Evolutionary conservation across 2,888 invertebrate species (phyloP).

Genomic region (Serripes groenlandicus): DNA sequence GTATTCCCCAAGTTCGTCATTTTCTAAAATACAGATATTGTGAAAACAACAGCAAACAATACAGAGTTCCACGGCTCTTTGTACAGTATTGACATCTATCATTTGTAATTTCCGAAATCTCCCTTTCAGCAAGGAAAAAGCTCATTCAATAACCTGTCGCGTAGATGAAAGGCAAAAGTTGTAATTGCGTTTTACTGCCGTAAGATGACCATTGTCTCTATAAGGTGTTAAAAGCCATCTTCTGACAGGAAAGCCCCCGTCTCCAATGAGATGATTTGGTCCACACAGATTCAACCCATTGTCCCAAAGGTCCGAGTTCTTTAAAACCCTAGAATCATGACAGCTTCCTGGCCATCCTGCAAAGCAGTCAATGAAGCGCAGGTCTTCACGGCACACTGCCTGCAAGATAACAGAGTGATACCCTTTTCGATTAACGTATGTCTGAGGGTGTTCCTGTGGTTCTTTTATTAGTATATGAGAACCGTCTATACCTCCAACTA

Average conservation of each 20-base stretch:
- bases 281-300: slow-evolving; percentile 27
- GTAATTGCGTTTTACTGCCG: slow-evolving; percentile 37
- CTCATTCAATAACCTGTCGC: slow-evolving; percentile 42
- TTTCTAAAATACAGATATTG: slow-evolving; percentile 57
- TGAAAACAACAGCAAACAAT: slow-evolving; percentile 59
- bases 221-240: slow-evolving; percentile 56
- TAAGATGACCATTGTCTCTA: slow-evolving; percentile 60
- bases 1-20: slow-evolving; percentile 13
- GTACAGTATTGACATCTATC: slow-evolving; percentile 36
- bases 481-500: slow-evolving; percentile 52
- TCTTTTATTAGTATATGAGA: slow-evolving; percentile 47
- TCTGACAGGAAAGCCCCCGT: slow-evolving; percentile 53
- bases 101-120: slow-evolving; percentile 40
- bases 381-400: slow-evolving; percentile 36
- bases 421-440: slow-evolving; percentile 61
- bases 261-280: slow-evolving; percentile 53
- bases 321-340: slow-evolving; percentile 59
- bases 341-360: slow-evolving; percentile 56
- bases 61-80: slow-evolving; percentile 33
- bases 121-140: slow-evolving; percentile 55
- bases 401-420: slow-evolving; percentile 54
- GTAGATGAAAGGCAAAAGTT: slow-evolving; percentile 44
- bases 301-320: slow-evolving; percentile 58
- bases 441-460: slow-evolving; percentile 47
- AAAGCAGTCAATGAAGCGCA: slow-evolving; percentile 38